Evolutionary conservation across 2,888 invertebrate genomes (phyloP), one percentile per base, ranked within the genome.

Genomic region (Diogma glabrata): DNA sequence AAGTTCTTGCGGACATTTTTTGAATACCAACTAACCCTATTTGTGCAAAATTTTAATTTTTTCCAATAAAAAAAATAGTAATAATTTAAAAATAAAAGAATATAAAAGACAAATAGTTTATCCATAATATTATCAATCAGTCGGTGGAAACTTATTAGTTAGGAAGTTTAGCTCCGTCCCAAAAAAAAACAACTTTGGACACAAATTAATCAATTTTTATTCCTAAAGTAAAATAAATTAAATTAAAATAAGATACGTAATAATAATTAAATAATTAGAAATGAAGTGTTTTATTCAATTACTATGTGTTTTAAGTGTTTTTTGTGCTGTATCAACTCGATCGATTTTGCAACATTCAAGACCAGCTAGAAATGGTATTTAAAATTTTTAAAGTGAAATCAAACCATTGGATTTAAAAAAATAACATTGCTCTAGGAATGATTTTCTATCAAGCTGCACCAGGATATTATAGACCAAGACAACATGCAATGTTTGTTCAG

Each of bases 121-220:
- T 20, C n/a, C 20, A 33, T 24, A 28, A 20, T 20, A 33, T 30
- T 30, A 69, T 67, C 69, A 68, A 63, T 68, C 64, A 65, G 64
- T 65, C 64, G 68, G 67, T 68, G 67, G 69, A 68, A 68, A 68
- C 67, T 69, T 67, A 60, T 64, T 63, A 61, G 65, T 61, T 60
- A 67, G 67, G 69, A 67, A 67, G 67, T 68, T 68, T 69, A 68
- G 69, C 67, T 68, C 67, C 67, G 63, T 47, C 23, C n/a, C 7
- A 46, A 26, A 16, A 24, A 16, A 24, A 46, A 46, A 40, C 7
- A 12, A 14, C 23, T 43, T 22, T 17, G 20, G 12, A 19, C 2
- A 10, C 9, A 40, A 40, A 20, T 40, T n/a, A 20, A 20, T 9
- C 40, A 40, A 40, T 9, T 43, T 43, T 43, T 22, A 46, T 46